Percentiles rank a stretch among this genome's conserved stretches.
These are phyloP conservation scores for Drosophila crucigera DNA, from an alignment of 2,888 invertebrate species.

Conservation along the genomic window DNA sequence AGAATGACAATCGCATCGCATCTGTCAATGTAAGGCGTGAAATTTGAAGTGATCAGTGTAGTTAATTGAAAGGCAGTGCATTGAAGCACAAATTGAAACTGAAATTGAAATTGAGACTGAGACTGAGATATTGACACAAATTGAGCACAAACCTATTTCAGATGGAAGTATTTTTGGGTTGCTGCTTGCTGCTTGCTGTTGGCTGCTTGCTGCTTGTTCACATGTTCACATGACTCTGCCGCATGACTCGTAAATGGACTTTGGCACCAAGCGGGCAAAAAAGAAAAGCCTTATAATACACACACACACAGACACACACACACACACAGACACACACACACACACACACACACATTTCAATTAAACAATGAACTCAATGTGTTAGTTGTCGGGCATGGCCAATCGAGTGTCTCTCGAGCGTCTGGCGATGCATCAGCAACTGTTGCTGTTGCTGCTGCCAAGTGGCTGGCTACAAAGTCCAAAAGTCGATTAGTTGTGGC, in stretches of 20 bases:
- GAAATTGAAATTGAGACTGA: constrained; percentile 28
- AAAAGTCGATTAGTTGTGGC: constrained; percentile 26
- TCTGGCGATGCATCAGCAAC: constrained; percentile 31
- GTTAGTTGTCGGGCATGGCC: constrained; percentile 24
- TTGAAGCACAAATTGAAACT: constrained; percentile 45
- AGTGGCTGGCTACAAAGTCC: constrained; percentile 54
- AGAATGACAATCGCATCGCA: background rate
- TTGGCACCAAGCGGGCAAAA: constrained; percentile 49
- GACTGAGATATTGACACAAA: constrained; percentile 45
- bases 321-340: constrained; percentile 1
- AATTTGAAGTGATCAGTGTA: background rate
- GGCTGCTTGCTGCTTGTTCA: constrained; percentile 17
- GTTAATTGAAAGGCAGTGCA: constrained; percentile 59
- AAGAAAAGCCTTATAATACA: constrained; percentile 7
- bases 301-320: background rate
- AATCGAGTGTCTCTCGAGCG: constrained; percentile 30
- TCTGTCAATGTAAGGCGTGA: background rate
- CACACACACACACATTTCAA: constrained; percentile 11
- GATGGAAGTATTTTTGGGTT: constrained; percentile 22
- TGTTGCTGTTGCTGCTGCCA: background rate
- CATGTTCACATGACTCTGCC: constrained; percentile 62
- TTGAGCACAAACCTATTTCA: constrained; percentile 49
- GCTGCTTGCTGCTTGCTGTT: constrained; percentile 17
- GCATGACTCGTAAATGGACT: constrained; percentile 78
- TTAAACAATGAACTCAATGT: constrained; percentile 41